Evolutionary conservation across 2,888 invertebrate species (phyloP).

Genomic region (Terebella lapidaria): DNA sequence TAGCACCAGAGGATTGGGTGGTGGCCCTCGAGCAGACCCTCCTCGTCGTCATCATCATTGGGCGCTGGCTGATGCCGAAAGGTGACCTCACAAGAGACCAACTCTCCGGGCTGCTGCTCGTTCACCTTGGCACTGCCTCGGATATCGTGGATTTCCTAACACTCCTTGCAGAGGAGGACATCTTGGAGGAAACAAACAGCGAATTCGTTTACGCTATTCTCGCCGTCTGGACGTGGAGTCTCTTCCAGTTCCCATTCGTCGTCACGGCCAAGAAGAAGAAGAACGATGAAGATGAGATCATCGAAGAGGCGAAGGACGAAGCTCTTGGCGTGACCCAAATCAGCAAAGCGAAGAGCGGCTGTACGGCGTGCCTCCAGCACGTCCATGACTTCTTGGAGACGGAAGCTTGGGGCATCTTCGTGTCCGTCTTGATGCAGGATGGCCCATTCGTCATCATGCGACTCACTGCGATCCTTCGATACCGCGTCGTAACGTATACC

Average conservation of each 20-base stretch:
- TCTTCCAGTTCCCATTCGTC: conserved; percentile 39
- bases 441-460: conserved; percentile 18
- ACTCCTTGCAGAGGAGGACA: conserved; percentile 60
- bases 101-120: conserved; percentile 14
- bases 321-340: background rate
- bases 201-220: conserved; percentile 44
- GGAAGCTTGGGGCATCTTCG: conserved; percentile 15
- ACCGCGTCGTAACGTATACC: conserved; percentile 83
- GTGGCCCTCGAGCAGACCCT: conserved; percentile 33
- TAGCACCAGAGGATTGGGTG: conserved; percentile 8
- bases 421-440: conserved; percentile 20
- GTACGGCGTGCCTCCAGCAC: background rate
- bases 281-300: conserved; percentile 1
- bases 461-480: conserved; percentile 43
- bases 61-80: conserved; percentile 19
- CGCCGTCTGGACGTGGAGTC: conserved; percentile 35
- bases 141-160: conserved; percentile 42
- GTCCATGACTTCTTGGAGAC: conserved; percentile 11
- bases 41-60: conserved; percentile 22
- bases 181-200: conserved; percentile 49
- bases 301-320: conserved; percentile 3
- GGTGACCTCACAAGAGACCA: conserved; percentile 17
- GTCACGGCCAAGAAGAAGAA: conserved; percentile 19
- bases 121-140: conserved; percentile 17
- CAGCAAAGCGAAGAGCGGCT: background rate